These are phyloP conservation scores for Anabacerthia variegaticeps DNA, from an alignment of 2,797 vertebrate species.

Conservation along the genomic window DNA sequence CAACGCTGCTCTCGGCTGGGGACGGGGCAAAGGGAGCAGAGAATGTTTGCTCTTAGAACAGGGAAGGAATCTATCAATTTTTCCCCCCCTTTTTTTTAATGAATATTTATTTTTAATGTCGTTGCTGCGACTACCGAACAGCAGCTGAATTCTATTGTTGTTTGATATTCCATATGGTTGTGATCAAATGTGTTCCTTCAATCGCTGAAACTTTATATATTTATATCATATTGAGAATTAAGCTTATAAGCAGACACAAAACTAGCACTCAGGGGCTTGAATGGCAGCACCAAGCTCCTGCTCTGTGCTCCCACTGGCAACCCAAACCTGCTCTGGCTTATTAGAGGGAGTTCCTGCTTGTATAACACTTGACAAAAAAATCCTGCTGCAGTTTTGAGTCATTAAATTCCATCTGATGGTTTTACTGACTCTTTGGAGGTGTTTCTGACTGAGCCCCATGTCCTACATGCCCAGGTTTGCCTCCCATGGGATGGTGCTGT, in stretches of 20 bases:
- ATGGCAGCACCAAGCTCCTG: background rate
- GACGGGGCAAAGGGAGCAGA: background rate
- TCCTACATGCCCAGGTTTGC: background rate
- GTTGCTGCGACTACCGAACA: background rate
- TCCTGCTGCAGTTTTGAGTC: background rate
- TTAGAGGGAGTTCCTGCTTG: background rate
- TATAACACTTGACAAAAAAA: background rate
- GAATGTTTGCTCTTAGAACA: background rate
- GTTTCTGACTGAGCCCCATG: accelerated
- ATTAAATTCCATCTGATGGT: background rate
- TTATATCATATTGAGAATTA: background rate
- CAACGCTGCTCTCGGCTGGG: background rate
- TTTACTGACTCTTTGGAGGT: accelerated
- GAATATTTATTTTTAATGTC: background rate
- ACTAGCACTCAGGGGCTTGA: accelerated
- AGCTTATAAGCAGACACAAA: background rate
- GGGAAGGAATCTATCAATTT: too few relatives aligned
- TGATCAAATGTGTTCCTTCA: background rate
- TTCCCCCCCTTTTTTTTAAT: accelerated
- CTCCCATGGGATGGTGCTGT: accelerated
- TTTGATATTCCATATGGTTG: accelerated
- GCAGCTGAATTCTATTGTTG: background rate
- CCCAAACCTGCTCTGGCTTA: background rate
- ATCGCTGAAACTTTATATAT: accelerated
- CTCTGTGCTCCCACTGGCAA: accelerated